Conservation (phyloP, 2,113 vertebrate genomes). For the Heteronetta atricapilla region DNA sequence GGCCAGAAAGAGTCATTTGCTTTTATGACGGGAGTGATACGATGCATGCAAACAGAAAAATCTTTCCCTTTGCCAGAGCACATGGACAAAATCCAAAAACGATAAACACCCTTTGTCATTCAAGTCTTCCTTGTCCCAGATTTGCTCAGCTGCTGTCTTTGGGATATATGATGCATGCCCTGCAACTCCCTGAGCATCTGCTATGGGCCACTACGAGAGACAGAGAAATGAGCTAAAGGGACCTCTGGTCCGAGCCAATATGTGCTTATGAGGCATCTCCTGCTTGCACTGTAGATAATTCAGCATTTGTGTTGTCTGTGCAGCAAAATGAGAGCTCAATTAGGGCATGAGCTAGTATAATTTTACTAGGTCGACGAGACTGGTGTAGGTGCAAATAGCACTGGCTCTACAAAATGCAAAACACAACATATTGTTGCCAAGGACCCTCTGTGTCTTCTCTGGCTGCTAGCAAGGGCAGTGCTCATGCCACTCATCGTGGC, state of each 20-base stretch:
- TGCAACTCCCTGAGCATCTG: conserved; percentile 50
- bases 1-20: background rate
- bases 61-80: background rate
- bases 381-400: background rate
- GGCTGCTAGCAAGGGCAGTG: background rate
- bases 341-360: background rate
- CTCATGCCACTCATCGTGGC: background rate
- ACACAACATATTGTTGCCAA: background rate
- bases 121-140: background rate
- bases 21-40: background rate
- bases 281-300: background rate
- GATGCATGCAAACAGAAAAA: background rate
- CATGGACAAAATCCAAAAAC: background rate
- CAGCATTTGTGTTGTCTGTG: background rate
- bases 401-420: background rate
- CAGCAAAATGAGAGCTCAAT: conserved; percentile 6
- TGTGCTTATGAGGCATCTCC: conserved; percentile 4
- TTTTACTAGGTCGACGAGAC: background rate
- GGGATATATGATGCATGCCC: conserved; percentile 18
- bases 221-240: background rate
- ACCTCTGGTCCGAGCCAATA: background rate
- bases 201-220: background rate
- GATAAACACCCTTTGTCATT: background rate
- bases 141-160: conserved; percentile 33
- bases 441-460: background rate